Evolutionary conservation across 2,113 vertebrate species (phyloP).

Genomic region (Bombycilla garrulus): DNA sequence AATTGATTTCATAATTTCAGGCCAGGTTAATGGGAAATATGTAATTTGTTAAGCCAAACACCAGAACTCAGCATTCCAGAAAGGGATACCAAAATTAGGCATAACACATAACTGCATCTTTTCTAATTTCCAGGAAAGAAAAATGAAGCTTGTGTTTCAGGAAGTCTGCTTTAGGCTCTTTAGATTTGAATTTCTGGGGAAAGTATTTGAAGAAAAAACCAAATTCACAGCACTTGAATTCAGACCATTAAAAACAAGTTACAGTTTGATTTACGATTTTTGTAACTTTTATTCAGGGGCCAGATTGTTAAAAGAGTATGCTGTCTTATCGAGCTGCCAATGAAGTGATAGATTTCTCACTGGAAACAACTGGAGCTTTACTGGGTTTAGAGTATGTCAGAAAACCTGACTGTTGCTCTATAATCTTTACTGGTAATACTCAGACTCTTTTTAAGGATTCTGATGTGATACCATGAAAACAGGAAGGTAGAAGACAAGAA

Average conservation of each 20-base stretch:
- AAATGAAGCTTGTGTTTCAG: not conserved
- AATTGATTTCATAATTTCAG: not conserved
- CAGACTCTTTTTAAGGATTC: not conserved
- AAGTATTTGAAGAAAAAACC: not conserved
- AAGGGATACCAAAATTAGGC: not conserved
- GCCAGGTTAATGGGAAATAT: not conserved
- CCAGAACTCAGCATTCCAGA: not conserved
- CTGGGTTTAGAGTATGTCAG: not conserved
- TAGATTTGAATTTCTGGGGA: not conserved
- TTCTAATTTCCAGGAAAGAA: not conserved
- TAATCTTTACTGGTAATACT: not conserved
- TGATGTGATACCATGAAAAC: not conserved
- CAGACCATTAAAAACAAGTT: not conserved
- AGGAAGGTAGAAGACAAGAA: constrained; percentile 12
- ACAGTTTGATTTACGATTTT: not conserved
- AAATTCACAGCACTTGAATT: not conserved
- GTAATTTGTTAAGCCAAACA: not conserved
- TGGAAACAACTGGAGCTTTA: not conserved
- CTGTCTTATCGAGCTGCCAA: not conserved
- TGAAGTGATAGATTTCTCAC: not conserved
- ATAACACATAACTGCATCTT: not conserved
- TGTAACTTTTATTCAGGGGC: not conserved
- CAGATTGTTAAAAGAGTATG: not conserved
- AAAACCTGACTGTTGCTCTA: not conserved
- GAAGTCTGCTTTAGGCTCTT: not conserved